phyloP scores from a whole-genome alignment of 2,113 vertebrate species.

The Hippocampus guttulatus region DNA sequence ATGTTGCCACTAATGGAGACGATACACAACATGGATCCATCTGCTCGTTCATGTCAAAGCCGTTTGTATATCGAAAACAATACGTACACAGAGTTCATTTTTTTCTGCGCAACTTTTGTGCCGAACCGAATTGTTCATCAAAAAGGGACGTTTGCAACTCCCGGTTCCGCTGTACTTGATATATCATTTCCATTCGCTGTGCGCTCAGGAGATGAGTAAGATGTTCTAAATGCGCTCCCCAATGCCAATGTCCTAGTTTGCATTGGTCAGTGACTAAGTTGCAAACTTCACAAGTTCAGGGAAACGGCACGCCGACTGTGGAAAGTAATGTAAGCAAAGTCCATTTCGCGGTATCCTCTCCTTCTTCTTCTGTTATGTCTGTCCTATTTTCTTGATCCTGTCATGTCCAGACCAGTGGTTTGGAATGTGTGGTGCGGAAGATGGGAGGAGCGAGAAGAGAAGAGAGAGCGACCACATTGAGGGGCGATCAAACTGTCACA shows the following conservation, averaged over 20 bases:
- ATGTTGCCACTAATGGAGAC: too few species aligned
- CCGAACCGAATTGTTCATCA: too few species aligned
- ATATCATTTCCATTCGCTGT: background rate
- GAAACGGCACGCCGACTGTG: background rate
- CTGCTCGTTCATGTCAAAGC: too few species aligned
- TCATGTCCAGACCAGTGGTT: slow-evolving; percentile 10
- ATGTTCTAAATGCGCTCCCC: background rate
- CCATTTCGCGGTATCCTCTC: background rate
- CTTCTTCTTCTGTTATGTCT: background rate
- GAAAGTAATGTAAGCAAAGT: background rate
- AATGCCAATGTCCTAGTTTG: background rate
- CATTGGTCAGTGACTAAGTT: background rate
- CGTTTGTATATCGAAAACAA: too few species aligned
- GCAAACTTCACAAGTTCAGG: background rate
- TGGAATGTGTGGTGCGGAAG: slow-evolving; percentile 5
- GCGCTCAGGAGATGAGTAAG: background rate
- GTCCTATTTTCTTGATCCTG: slow-evolving; percentile 2
- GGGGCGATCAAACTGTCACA: slow-evolving; percentile 10
- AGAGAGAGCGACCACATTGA: background rate
- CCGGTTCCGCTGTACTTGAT: background rate
- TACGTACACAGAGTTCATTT: too few species aligned
- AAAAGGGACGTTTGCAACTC: too few species aligned
- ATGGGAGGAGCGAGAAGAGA: slow-evolving; percentile 10
- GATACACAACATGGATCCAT: too few species aligned
- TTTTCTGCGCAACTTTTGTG: too few species aligned